phyloP scores from a whole-genome alignment of 2,797 vertebrate species.

The Cirrhinus mrigala region DNA sequence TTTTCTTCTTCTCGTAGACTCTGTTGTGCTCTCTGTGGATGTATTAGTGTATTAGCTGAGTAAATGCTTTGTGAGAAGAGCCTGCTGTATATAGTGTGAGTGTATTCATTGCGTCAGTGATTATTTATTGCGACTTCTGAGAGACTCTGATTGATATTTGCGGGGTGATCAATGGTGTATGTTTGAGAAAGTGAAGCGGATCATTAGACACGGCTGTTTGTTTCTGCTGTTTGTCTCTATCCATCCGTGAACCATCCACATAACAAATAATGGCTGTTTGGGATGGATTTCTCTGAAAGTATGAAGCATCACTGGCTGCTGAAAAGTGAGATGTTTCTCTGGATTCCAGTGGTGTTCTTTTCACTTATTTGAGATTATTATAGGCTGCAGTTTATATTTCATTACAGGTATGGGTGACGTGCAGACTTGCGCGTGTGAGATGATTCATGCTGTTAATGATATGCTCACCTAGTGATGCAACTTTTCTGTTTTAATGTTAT shows the following conservation, averaged over 20 bases:
- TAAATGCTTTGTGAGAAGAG: neutral
- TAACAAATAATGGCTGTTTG: neutral
- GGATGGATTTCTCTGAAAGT: neutral
- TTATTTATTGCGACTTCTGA: neutral
- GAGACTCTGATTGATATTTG: slow-evolving; percentile 51
- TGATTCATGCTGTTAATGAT: slow-evolving; percentile 21
- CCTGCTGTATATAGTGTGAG: neutral
- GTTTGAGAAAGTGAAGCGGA: slow-evolving; percentile 24
- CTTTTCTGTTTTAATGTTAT: neutral
- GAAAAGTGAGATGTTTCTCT: neutral
- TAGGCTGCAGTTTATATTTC: slow-evolving; percentile 10
- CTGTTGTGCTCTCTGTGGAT: neutral
- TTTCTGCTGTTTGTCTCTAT: slow-evolving; percentile 38
- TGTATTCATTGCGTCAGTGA: neutral
- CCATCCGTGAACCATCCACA: neutral
- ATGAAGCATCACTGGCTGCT: neutral
- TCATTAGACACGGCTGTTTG: slow-evolving; percentile 46
- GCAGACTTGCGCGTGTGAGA: slow-evolving; percentile 23
- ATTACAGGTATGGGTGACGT: slow-evolving; percentile 31
- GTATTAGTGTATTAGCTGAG: neutral
- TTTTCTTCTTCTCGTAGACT: neutral
- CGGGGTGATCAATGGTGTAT: slow-evolving; percentile 33
- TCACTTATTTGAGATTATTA: neutral
- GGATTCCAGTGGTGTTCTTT: neutral
- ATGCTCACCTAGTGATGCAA: neutral